These are phyloP conservation scores for Eclectus roratus DNA, from an alignment of 2,113 vertebrate genomes.

Conservation along the genomic window DNA sequence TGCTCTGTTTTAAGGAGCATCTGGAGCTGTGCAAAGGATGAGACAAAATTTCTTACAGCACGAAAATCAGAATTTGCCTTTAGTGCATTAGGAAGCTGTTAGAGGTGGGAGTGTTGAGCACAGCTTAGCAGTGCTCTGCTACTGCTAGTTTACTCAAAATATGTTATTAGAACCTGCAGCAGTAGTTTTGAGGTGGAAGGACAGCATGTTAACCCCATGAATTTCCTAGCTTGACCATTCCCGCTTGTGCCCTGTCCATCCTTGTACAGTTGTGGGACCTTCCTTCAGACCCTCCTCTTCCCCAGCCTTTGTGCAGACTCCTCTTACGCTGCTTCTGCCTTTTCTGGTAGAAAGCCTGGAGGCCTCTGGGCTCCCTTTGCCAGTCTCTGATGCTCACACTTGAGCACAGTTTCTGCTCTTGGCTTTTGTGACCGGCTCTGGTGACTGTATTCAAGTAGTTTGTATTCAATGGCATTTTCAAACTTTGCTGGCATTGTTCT, in stretches of 20 bases:
- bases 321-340: neutral
- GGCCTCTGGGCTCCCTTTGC: neutral
- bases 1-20: constrained; percentile 49
- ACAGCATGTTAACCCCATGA: rapidly evolving
- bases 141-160: neutral
- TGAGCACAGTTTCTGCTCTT: neutral
- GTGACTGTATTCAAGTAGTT: neutral
- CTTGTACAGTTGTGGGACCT: neutral
- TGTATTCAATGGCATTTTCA: neutral
- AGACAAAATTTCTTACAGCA: constrained; percentile 37
- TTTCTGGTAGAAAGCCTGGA: neutral
- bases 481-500: neutral
- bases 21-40: constrained; percentile 20
- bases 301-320: neutral
- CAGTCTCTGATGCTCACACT: neutral
- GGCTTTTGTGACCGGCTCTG: neutral
- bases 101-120: neutral
- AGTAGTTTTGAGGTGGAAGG: neutral
- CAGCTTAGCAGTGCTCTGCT: neutral
- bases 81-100: neutral
- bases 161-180: neutral
- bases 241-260: neutral
- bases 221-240: neutral
- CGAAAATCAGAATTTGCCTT: constrained; percentile 14
- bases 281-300: neutral